Evolutionary conservation across 2,113 vertebrate genomes (phyloP).

Genomic region (Rhagologus leucostigma): DNA sequence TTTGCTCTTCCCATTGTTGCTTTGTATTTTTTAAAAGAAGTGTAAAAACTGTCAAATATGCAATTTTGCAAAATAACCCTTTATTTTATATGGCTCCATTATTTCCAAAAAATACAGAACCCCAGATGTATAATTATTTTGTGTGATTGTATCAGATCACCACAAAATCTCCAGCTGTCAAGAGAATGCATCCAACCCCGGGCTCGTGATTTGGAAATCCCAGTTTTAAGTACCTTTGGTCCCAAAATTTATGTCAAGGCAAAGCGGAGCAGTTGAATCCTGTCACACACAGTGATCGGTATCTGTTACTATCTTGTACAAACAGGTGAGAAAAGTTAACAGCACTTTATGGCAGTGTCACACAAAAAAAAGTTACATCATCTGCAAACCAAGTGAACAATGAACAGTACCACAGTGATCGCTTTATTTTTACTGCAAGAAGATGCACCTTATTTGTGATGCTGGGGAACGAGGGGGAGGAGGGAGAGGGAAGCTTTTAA

Average conservation of each 20-base stretch:
- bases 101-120: slow-evolving; percentile 32
- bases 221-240: slow-evolving; percentile 69
- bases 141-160: background rate
- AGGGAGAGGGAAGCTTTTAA: slow-evolving; percentile 13
- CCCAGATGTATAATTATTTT: background rate
- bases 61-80: slow-evolving; percentile 60
- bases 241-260: slow-evolving; percentile 51
- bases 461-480: background rate
- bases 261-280: slow-evolving; percentile 22
- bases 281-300: slow-evolving; percentile 34
- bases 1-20: slow-evolving; percentile 37
- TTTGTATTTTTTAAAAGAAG: slow-evolving; percentile 22
- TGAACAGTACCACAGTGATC: background rate
- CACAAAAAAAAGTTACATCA: background rate
- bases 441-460: background rate
- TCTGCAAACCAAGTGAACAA: slow-evolving; percentile 24
- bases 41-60: slow-evolving; percentile 62
- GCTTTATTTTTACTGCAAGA: background rate
- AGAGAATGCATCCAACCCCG: background rate
- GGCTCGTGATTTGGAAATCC: slow-evolving; percentile 16
- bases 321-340: slow-evolving; percentile 23
- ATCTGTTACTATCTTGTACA: background rate
- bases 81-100: slow-evolving; percentile 64
- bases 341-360: slow-evolving; percentile 44
- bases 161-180: slow-evolving; percentile 1